Conservation (phyloP, 1,140 invertebrate genomes). For the Apis florea region DNA sequence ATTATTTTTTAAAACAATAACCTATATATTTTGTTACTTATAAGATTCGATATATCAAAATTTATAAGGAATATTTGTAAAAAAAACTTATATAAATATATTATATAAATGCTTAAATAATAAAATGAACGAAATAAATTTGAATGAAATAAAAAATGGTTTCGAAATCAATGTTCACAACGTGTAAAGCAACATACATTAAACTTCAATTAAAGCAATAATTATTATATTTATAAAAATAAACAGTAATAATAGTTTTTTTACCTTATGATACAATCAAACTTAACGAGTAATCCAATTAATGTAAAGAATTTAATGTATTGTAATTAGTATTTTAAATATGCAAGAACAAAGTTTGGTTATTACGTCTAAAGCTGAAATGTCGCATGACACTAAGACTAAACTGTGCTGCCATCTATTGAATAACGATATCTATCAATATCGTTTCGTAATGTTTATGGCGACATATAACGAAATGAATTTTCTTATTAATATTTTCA, state of each 20-base stretch:
- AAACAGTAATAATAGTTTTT: background rate
- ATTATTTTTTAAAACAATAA: background rate
- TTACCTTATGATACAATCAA: slow-evolving; percentile 6
- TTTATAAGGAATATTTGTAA: too few relatives aligned
- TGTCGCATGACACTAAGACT: background rate
- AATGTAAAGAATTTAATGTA: background rate
- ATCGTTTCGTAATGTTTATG: background rate
- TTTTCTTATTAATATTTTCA: background rate
- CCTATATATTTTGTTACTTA: background rate
- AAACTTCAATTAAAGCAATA: background rate
- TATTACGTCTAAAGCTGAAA: background rate
- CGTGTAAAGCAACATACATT: background rate
- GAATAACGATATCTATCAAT: too few relatives aligned
- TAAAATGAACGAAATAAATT: background rate
- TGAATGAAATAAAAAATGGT: background rate
- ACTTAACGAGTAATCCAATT: background rate
- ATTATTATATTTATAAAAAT: background rate
- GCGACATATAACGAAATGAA: background rate
- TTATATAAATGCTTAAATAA: background rate
- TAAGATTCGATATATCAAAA: background rate
- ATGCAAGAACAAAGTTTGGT: background rate
- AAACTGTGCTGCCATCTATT: background rate
- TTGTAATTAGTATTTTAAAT: background rate
- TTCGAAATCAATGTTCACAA: background rate
- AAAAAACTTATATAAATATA: too few relatives aligned